Base-by-base conservation (phyloP, 2,888 invertebrate species). In the Callosobruchus maculatus region DNA sequence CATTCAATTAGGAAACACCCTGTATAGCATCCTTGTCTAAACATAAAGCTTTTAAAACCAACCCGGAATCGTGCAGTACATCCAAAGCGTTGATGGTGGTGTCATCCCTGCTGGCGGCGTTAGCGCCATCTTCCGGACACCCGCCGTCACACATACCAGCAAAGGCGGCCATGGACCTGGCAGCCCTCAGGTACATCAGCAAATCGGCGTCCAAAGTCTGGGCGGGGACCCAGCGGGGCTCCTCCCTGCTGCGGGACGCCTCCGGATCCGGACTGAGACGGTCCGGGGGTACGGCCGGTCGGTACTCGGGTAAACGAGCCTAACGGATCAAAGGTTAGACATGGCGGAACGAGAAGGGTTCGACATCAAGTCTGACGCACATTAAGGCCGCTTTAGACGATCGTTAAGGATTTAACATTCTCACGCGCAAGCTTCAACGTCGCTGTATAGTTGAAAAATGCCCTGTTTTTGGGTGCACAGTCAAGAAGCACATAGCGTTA, bases 61-160 rank as follows among this genome's bases (percentile, higher is more conserved):
- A 21, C 70, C 30, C 21, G 73, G 31, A 5, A 49, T 21, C 13
- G 22, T 70, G 22, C 67, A 94, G 94, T 86, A 96, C 96, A 88
- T 98, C 96, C 84, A 98, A 91, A 78, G 98, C 98, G 89, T 97
- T 98, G 85, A 97, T 96, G 83, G 98, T 98, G 76, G 98, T 98
- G 88, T 97, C 97, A 89, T 98, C 98, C 86, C 97, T 92, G 84
- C 97, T 96, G 83, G 98, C 98, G 81, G 98, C 97, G 84, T 96
- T 93, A 88, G 97, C 97, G 84, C 98, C 98, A 88, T 98, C 98
- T 88, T 98, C 98, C 73, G 97, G 95, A 80, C 96, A 96, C 75
- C 98, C 98, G 78, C 97, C 97, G 90, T 98, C 97, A 91, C 98
- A 98, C 97, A 98, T 97, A 83, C 98, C 87, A 79, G 98, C 98